Evolutionary conservation across 2,888 invertebrate species (phyloP), one percentile per base, ranked within the genome.

Genomic region (Zelleria hepariella): DNA sequence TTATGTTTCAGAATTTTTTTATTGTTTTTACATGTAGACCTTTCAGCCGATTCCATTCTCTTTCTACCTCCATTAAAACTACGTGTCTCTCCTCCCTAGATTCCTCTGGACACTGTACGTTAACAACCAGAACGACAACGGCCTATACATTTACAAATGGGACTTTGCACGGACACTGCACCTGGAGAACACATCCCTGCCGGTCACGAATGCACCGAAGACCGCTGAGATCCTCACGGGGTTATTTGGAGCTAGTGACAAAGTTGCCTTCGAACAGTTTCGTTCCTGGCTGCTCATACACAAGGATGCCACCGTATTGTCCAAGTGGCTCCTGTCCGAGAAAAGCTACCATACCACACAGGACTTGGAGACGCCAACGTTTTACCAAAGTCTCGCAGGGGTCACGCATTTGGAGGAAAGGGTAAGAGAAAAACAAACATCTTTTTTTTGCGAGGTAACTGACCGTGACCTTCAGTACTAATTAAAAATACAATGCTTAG

Each of bases 381-480:
- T 98, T 75, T 98, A 97, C 80, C 97, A 98, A 77, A 97, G 97
- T 58, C 87, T 98, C 62, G 96, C 97, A 49, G 98, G 97, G 32
- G 97, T 98, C 32, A 98, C 98, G 23, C 98, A 98, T 86, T 90
- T 94, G 59, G 94, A 94, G 67, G 94, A 94, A 67, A 90, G 92
- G 78, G 95, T 95, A 77, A 90, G 91, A 20, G 20, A 18, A 49
- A 7, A 32, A 32, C 10, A 32, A 32, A 10, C 32, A 32, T 32
- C 10, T 32, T 7, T 32, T n/a, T n/a, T n/a, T n/a, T n/a, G n/a
- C n/a, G n/a, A n/a, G n/a, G n/a, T n/a, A n/a, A n/a, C n/a, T n/a
- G n/a, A n/a, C n/a, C n/a, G n/a, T n/a, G n/a, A n/a, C n/a, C n/a
- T n/a, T n/a, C n/a, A n/a, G n/a, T n/a, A n/a, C n/a, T n/a, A n/a